These are phyloP conservation scores for Coilia nasus DNA, from an alignment of 2,797 vertebrate species.

Conservation along the genomic window DNA sequence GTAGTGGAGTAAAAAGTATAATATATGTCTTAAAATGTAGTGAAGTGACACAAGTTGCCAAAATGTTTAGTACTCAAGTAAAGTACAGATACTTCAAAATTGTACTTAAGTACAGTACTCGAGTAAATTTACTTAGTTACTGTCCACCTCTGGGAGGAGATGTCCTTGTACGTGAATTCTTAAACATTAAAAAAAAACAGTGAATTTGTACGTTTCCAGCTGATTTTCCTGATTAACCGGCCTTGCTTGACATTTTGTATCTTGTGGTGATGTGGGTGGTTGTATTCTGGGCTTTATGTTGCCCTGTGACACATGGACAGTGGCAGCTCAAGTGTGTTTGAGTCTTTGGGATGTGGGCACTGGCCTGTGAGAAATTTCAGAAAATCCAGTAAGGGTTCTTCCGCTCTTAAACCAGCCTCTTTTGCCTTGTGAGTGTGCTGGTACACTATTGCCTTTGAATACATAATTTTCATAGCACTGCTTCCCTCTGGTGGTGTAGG, in stretches of 20 bases:
- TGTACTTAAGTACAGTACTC: no score
- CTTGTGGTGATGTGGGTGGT: neutral
- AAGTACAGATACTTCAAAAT: no score
- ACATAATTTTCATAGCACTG: neutral
- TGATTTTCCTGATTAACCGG: neutral
- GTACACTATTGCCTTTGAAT: neutral
- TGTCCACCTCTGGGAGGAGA: neutral
- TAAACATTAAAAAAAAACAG: neutral
- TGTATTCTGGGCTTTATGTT: no score
- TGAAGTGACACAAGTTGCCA: no score
- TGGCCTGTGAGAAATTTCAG: constrained; percentile 1
- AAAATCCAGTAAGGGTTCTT: neutral
- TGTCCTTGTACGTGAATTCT: neutral
- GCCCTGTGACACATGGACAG: neutral
- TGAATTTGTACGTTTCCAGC: neutral
- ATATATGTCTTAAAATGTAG: no score
- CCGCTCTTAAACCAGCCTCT: neutral
- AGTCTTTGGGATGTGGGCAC: constrained; percentile 1
- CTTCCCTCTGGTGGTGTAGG: neutral
- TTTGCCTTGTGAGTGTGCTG: neutral
- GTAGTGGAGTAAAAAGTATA: no score
- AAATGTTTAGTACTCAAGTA: no score
- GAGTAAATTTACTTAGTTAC: no score
- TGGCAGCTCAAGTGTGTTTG: neutral
- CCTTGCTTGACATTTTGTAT: no score